Conservation (phyloP, 2,888 invertebrate genomes). For the Pseudolycoriella hygida region DNA sequence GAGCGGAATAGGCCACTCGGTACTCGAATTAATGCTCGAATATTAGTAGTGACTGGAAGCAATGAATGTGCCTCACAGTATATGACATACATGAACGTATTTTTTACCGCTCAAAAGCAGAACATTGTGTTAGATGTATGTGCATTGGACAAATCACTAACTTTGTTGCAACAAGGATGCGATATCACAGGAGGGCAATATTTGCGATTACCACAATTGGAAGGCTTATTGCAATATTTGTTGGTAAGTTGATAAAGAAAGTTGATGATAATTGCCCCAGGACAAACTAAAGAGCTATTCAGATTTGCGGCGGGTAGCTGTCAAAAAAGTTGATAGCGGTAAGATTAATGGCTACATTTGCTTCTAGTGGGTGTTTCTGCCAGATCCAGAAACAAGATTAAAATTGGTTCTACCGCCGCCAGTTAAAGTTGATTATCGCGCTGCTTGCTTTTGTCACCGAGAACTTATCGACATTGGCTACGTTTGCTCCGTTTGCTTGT, state of each 20-base stretch:
- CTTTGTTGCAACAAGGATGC: constrained; percentile 86
- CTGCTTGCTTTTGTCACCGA: constrained; percentile 95
- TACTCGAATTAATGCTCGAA: constrained; percentile 52
- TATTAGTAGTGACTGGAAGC: constrained; percentile 76
- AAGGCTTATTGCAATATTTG: constrained; percentile 42
- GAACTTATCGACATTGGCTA: constrained; percentile 90
- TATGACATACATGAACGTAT: constrained; percentile 97
- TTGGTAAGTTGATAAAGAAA: constrained; percentile 12
- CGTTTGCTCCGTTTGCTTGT: constrained; percentile 94
- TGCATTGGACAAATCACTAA: constrained; percentile 76
- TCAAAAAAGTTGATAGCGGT: not conserved
- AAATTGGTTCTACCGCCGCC: constrained; percentile 77
- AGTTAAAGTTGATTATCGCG: constrained; percentile 85
- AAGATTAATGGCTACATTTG: not conserved
- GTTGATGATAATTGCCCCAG: too few species aligned
- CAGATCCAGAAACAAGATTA: constrained; percentile 60
- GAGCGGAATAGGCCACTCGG: constrained; percentile 43
- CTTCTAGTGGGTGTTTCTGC: constrained; percentile 82
- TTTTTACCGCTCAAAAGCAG: constrained; percentile 85
- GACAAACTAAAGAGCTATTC: too few species aligned
- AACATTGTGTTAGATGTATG: constrained; percentile 85
- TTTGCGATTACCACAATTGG: constrained; percentile 70
- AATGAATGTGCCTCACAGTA: constrained; percentile 87
- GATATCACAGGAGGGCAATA: constrained; percentile 92
- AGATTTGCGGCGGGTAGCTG: too few species aligned